Evolutionary conservation across 2,888 invertebrate species (phyloP).

Genomic region (Cyclophora albipunctata): DNA sequence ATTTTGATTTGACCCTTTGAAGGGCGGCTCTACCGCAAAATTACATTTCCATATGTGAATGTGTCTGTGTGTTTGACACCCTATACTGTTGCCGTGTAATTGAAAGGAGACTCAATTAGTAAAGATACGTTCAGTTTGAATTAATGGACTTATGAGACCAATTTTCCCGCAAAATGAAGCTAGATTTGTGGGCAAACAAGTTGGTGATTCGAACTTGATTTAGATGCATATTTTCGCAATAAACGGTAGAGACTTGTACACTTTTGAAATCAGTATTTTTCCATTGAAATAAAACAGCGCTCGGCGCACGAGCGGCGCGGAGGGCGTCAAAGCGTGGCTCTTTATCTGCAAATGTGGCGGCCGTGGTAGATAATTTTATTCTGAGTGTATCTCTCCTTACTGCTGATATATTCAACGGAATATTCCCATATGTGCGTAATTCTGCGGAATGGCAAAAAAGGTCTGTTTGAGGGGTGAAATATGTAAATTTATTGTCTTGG

Average conservation of each 20-base stretch:
- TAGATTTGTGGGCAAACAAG: too few species aligned
- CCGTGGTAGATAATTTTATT: conserved; percentile 71
- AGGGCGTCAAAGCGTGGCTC: conserved; percentile 47
- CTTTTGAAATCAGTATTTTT: conserved; percentile 13
- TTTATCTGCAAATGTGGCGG: conserved; percentile 67
- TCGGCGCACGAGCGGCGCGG: conserved; percentile 6
- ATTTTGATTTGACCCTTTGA: conserved; percentile 75
- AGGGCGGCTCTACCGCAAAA: conserved; percentile 67
- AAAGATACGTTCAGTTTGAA: not conserved
- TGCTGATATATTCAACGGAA: conserved; percentile 75
- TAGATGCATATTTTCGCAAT: not conserved
- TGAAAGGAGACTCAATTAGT: conserved; percentile 23
- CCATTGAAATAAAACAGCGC: conserved; percentile 10
- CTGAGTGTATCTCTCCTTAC: conserved; percentile 71
- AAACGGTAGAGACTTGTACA: not conserved
- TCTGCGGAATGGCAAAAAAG: conserved; percentile 75
- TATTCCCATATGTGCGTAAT: conserved; percentile 77
- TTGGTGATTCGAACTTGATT: too few species aligned
- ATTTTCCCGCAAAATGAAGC: too few species aligned
- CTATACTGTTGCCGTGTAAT: conserved; percentile 32
- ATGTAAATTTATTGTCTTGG: conserved; percentile 77
- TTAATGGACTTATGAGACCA: too few species aligned
- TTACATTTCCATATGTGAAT: conserved; percentile 69
- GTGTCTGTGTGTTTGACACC: conserved; percentile 44
- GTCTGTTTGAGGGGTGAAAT: conserved; percentile 76